These are phyloP conservation scores for Acrocephalus scirpaceus DNA, from an alignment of 2,797 vertebrate species.

Conservation along the genomic window DNA sequence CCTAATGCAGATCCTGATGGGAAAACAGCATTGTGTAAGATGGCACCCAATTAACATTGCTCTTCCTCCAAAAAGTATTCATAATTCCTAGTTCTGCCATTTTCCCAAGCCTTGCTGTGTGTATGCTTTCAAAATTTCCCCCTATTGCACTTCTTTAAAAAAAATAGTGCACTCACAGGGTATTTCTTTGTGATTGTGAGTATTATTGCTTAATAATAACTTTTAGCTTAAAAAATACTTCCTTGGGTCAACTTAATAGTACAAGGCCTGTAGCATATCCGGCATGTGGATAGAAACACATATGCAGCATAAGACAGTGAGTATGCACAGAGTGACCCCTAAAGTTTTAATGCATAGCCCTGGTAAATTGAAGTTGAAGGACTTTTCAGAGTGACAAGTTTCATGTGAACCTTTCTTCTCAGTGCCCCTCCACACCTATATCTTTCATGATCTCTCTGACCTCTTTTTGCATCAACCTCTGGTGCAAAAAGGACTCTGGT, in stretches of 20 bases:
- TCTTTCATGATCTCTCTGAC: neutral
- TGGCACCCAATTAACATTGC: neutral
- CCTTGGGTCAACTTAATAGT: neutral
- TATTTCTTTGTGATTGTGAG: neutral
- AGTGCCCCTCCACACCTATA: neutral
- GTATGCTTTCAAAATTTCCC: neutral
- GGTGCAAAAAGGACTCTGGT: neutral
- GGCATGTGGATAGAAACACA: neutral
- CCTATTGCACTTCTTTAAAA: rapidly evolving
- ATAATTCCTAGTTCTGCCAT: neutral
- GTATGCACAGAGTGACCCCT: neutral
- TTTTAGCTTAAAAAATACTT: neutral
- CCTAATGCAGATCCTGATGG: slow-evolving; percentile 3
- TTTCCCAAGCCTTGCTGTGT: neutral
- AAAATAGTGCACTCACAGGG: rapidly evolving
- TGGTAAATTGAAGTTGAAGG: neutral
- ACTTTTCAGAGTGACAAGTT: neutral
- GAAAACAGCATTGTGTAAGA: slow-evolving; percentile 41
- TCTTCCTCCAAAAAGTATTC: neutral
- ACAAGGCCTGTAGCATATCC: neutral
- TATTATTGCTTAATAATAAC: neutral
- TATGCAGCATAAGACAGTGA: neutral
- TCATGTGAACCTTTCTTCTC: neutral
- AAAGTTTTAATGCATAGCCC: neutral
- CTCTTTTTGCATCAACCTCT: neutral